A percentile compares a stretch with the other conserved stretches of the same genome.
Conservation (phyloP, 2,888 invertebrate genomes). For the Drosophila colorata region DNA sequence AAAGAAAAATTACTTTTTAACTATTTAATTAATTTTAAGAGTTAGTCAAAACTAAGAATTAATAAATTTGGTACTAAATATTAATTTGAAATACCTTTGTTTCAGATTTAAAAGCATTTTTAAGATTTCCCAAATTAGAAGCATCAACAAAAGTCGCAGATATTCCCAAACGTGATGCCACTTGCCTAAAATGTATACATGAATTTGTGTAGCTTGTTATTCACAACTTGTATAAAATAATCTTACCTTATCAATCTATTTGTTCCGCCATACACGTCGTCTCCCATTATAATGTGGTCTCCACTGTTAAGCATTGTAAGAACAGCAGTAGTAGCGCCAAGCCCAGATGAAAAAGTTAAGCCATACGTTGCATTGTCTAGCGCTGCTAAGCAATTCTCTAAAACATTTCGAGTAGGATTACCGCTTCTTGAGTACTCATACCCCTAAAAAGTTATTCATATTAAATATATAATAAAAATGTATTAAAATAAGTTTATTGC, state of each 20-base stretch:
- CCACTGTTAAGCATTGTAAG: conserved; percentile 91
- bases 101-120: conserved; percentile 90
- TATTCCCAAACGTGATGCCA: conserved; percentile 89
- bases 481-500: background rate
- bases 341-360: conserved; percentile 94
- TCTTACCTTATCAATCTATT: conserved; percentile 90
- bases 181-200: conserved; percentile 86
- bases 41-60: no score
- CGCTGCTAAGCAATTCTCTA: conserved; percentile 95
- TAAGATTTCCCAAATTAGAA: conserved; percentile 88
- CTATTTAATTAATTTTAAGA: no score
- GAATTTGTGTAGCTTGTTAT: background rate
- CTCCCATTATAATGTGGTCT: conserved; percentile 95
- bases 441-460: conserved; percentile 85
- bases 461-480: background rate
- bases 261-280: conserved; percentile 98
- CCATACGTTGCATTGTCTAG: conserved; percentile 95
- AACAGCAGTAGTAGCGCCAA: conserved; percentile 93
- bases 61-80: no score
- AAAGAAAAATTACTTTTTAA: no score
- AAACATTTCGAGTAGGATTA: conserved; percentile 95
- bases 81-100: conserved; percentile 90
- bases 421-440: conserved; percentile 97
- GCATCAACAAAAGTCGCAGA: conserved; percentile 92
- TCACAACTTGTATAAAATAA: background rate